Base-by-base conservation (phyloP, 2,888 invertebrate genomes). In the Cheilosia urbana region DNA sequence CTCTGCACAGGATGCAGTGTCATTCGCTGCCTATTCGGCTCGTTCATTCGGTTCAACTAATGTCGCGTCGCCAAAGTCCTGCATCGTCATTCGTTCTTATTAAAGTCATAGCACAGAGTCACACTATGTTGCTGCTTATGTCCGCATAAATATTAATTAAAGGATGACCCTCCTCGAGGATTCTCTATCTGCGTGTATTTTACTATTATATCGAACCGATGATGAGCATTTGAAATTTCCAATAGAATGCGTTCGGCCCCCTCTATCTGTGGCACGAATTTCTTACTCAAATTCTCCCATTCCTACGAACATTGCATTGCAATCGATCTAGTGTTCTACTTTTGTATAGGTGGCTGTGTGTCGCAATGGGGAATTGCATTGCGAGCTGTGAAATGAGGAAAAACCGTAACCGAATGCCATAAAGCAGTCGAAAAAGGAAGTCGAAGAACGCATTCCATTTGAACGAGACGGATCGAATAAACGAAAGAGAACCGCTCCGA, bases 201-300 rank as follows among this genome's bases (percentile, higher is more conserved):
- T 30, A 34, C 51, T 45, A 49, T 49, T 47, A 63, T 37, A 37
- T 40, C n/a, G 9, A 37, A 40, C 51, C 65, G 51, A 69, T 69
- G 58, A 69, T 69, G 19, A 66, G 75, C 75, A 75, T 45, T 69
- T 17, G 62, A 49, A 63, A 71, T 75, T 73, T 83, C 69, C 60
- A 77, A 83, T 78, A 63, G 34, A 63, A 73, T 73, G 68, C 47
- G 34, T 49, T 45, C n/a, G 30, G 2, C 4, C 11, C 55, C 47
- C 40, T 19, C 47, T 40, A 40, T 19, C 51, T 13, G 24, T 4
- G 37, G 19, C 27, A 42, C 27, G 13, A 34, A 49, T 80, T 75
- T 65, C 69, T 71, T 75, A 69, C 75, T 80, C 80, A 71, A 75
- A 80, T 76, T 80, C 80, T 75, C 34, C 21, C 65, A 77, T 40